Evolutionary conservation across 1,140 invertebrate genomes (phyloP).

Genomic region (Ceratina japonica): DNA sequence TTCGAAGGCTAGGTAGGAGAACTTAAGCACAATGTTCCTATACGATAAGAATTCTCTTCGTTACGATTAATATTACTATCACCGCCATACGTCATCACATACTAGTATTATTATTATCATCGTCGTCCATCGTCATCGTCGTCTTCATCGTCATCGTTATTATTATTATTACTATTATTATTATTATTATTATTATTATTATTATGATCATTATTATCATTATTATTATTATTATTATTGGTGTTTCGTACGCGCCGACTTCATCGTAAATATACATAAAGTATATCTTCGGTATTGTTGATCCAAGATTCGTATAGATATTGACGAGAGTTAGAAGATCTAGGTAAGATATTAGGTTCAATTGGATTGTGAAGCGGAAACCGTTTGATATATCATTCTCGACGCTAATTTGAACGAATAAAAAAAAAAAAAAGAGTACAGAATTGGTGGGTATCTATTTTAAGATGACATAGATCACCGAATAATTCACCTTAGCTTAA

Average conservation of each 20-base stretch:
- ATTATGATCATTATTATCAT: neutral
- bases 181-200: neutral
- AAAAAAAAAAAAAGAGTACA: neutral
- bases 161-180: neutral
- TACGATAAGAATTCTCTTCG: conserved; percentile 10
- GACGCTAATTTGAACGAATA: neutral
- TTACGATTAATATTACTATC: conserved; percentile 3
- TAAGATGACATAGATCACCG: neutral
- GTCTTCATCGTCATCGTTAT: neutral
- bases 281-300: conserved; percentile 6
- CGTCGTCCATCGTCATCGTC: neutral
- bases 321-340: neutral
- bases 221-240: neutral
- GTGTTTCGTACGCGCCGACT: conserved; percentile 1
- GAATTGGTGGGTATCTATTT: neutral
- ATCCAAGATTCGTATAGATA: conserved; percentile 14
- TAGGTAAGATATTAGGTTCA: neutral
- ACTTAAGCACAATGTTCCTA: conserved; percentile 25
- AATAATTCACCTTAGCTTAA: neutral
- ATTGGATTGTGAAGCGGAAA: neutral
- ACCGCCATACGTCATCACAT: neutral
- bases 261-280: neutral
- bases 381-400: conserved; percentile 3
- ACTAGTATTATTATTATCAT: neutral
- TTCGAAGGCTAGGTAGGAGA: neutral